Evolutionary conservation across 1,140 invertebrate species (phyloP).

Genomic region (Xylocopa sonorina): DNA sequence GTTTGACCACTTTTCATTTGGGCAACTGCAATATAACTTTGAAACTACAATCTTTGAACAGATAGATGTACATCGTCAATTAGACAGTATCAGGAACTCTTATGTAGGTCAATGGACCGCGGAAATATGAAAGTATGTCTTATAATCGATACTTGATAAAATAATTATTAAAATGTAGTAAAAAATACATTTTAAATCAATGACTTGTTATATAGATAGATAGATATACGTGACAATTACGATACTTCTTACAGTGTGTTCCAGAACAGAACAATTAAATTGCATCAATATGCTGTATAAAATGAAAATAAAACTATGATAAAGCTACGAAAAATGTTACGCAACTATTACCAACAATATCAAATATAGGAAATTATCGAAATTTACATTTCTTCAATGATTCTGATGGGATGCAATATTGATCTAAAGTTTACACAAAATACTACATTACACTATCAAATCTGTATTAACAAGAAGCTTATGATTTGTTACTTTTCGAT

Average conservation of each 20-base stretch:
- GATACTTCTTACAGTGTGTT: neutral
- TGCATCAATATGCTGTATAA: neutral
- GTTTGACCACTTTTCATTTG: neutral
- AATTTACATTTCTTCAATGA: neutral
- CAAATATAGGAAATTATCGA: neutral
- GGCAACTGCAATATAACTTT: neutral
- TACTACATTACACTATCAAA: neutral
- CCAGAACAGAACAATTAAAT: neutral
- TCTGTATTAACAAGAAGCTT: neutral
- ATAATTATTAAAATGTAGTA: conserved; percentile 21
- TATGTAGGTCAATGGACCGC: conserved; percentile 38
- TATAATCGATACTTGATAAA: no score
- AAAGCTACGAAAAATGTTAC: neutral
- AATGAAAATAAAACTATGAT: neutral
- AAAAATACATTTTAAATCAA: conserved; percentile 26
- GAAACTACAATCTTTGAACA: conserved; percentile 27
- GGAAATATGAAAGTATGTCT: conserved; percentile 45
- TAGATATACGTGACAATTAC: no score
- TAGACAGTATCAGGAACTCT: conserved; percentile 36
- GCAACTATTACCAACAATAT: neutral
- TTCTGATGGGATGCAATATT: no score
- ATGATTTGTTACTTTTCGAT: no score
- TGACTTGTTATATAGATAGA: neutral
- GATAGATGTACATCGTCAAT: conserved; percentile 27
- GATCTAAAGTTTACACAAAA: no score